Base-by-base conservation (phyloP, 2,113 vertebrate genomes). In the Centrocercus urophasianus region DNA sequence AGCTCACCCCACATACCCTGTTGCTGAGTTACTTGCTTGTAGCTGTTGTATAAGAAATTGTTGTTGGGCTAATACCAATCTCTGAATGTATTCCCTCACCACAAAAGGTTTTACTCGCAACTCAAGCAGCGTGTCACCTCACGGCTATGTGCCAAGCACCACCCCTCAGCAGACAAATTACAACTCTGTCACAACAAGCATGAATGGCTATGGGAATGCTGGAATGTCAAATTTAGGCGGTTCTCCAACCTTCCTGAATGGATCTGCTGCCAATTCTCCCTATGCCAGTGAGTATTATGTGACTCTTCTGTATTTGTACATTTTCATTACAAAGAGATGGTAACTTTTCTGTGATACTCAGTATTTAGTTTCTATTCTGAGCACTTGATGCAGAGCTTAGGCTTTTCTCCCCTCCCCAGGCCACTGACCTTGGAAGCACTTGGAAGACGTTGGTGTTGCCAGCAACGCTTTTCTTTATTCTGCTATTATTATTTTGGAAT, bases 151-250 rank as follows among this genome's bases (percentile, higher is more conserved):
- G 96, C 99, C 99, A 93, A 99, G 99, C 98, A 98, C 99, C 97
- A 99, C 99, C 63, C 99, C 99, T 13, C 99, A 99, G 97, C 99
- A 99, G 98, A 98, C 98, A 97, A 99, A 98, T 96, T 99, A 99
- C 97, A 99, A 98, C 95, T 99, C 99, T 5, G 99, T 99, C 97
- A 99, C 99, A 98, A 99, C 98, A 52, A 99, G 98, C 98, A 99
- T 99, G 99, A 99, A 99, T 36, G 99, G 99, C 94, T 99, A 99
- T 54, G 95, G 98, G 93, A 99, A 99, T 87, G 98, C 98, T 50
- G 98, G 99, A 98, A 99, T 99, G 99, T 99, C 98, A 97, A 99
- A 99, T 98, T 96, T 99, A 97, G 98, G 98, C 2, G 99, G 99
- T 91, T 99, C 99, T 75, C 99, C 99, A 65, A 98, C 98, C 84